Evolutionary conservation across 2,888 invertebrate species (phyloP).

Genomic region (Synanthedon myopaeformis): DNA sequence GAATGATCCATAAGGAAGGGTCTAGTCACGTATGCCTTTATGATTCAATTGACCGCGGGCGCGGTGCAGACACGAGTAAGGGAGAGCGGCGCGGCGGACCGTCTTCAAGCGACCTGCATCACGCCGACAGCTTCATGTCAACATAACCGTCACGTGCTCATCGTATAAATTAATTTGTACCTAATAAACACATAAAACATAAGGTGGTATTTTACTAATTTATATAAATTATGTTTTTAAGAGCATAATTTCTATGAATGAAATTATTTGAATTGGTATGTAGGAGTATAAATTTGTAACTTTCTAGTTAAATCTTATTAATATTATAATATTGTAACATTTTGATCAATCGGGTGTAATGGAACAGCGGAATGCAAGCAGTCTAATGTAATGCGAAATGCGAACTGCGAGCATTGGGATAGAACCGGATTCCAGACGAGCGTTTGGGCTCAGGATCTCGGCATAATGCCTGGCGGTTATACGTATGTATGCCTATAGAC

Average conservation of each 20-base stretch:
- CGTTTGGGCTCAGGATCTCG: constrained; percentile 36
- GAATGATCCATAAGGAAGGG: neutral
- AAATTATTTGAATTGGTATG: too few relatives aligned
- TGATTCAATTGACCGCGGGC: constrained; percentile 52
- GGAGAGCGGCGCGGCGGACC: constrained; percentile 10
- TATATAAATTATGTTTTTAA: too few relatives aligned
- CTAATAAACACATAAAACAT: constrained; percentile 1
- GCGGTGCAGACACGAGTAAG: neutral
- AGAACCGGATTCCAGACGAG: constrained; percentile 55
- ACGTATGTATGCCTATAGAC: neutral
- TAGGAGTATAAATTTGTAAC: too few relatives aligned
- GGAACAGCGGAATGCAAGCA: constrained; percentile 40
- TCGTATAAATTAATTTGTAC: constrained; percentile 28
- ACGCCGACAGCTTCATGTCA: constrained; percentile 19
- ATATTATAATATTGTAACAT: neutral
- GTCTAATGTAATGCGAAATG: constrained; percentile 57
- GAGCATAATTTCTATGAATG: too few relatives aligned
- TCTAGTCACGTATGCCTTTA: constrained; percentile 29
- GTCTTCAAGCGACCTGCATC: constrained; percentile 39
- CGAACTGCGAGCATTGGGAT: constrained; percentile 37
- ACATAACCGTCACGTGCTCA: constrained; percentile 15
- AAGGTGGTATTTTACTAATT: too few relatives aligned
- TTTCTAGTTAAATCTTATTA: neutral
- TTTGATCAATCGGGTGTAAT: neutral
- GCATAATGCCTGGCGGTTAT: constrained; percentile 14